Percentiles rank a stretch among this genome's conserved stretches.
phyloP scores from a whole-genome alignment of 2,797 vertebrate genomes.

The Vultur gryphus region DNA sequence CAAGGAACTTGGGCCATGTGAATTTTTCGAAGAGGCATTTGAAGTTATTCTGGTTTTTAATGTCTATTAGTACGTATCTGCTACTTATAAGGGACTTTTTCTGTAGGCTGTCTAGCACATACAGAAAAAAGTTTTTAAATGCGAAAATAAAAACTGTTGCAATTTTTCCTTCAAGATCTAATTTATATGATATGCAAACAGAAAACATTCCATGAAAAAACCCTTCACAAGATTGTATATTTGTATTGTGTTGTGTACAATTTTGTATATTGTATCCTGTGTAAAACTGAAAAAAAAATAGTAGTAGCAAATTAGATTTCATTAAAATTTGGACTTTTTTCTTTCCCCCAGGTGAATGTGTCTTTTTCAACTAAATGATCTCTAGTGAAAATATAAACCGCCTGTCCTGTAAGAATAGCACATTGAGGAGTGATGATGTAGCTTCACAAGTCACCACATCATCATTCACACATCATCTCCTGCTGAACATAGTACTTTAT shows the following conservation, averaged over 20 bases:
- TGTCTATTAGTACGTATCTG: background rate
- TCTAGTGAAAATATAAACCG: background rate
- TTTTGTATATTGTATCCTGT: background rate
- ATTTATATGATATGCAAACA: conserved; percentile 20
- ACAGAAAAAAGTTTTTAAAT: background rate
- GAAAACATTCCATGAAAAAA: background rate
- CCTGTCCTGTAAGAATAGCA: background rate
- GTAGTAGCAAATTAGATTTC: conserved; percentile 3
- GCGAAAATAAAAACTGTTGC: conserved; percentile 3
- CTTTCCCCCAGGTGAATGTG: background rate
- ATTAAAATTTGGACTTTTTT: conserved; percentile 1
- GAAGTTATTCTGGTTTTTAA: conserved; percentile 11
- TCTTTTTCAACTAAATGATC: background rate
- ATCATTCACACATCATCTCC: background rate
- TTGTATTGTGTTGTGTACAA: background rate
- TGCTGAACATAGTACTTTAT: background rate
- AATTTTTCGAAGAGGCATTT: background rate
- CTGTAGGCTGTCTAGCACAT: background rate
- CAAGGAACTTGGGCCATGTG: background rate
- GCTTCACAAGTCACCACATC: background rate
- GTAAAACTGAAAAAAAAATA: background rate
- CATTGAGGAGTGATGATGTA: background rate
- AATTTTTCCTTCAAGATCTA: background rate
- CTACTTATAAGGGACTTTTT: background rate
- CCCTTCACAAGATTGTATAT: background rate